Percentiles rank a stretch among this genome's conserved stretches.
Conservation (phyloP, 2,888 invertebrate genomes). For the Xestoiulus laeticollis region DNA sequence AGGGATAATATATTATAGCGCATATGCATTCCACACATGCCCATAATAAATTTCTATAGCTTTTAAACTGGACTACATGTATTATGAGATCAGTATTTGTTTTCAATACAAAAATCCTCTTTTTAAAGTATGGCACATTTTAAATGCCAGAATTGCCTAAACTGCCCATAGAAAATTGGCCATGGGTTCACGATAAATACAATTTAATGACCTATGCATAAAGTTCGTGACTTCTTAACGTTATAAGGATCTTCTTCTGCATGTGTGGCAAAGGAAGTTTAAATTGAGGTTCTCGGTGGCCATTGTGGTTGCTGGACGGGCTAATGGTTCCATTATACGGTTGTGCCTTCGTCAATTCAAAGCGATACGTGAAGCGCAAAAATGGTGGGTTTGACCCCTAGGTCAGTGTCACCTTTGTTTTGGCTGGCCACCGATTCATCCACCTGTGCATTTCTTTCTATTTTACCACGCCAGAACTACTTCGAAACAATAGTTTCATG, state of each 20-base stretch:
- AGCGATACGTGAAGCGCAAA: background rate
- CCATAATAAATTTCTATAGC: too few relatives aligned
- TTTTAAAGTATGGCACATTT: too few relatives aligned
- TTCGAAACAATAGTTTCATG: background rate
- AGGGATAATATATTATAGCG: too few relatives aligned
- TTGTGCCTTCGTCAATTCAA: constrained; percentile 5
- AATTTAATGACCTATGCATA: background rate
- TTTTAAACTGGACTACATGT: too few relatives aligned
- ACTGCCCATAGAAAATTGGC: too few relatives aligned
- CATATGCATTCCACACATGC: too few relatives aligned
- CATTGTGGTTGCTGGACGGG: background rate
- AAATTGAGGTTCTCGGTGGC: background rate
- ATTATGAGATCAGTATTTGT: too few relatives aligned
- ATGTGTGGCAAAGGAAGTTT: background rate
- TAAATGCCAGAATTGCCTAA: too few relatives aligned
- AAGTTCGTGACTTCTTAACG: background rate
- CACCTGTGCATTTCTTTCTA: constrained; percentile 34
- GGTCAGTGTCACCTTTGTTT: constrained; percentile 23
- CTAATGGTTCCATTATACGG: background rate
- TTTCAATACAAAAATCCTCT: too few relatives aligned
- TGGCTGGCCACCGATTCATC: constrained; percentile 17
- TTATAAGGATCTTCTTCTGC: background rate
- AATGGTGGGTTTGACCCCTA: background rate
- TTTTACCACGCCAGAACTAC: constrained; percentile 15
- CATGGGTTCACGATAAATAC: background rate